A percentile compares a stretch with the other conserved stretches of the same genome.
Conservation (phyloP, 2,797 vertebrate genomes). For the Schizopygopsis malacanthus region DNA sequence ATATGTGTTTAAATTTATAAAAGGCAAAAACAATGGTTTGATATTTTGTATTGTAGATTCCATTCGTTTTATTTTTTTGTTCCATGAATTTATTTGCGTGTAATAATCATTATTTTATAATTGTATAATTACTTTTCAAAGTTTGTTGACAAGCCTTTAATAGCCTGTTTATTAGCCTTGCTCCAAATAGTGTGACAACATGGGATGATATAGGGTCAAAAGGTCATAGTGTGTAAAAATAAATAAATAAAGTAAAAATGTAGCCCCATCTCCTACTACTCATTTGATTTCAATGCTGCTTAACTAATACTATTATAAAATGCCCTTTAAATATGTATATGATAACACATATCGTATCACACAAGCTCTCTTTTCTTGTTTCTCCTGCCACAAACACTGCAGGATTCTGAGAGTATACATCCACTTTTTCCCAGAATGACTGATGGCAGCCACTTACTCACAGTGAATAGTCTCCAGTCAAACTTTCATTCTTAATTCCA, state of each 20-base stretch:
- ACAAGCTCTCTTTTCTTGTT: slow-evolving; percentile 39
- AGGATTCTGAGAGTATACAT: slow-evolving; percentile 57
- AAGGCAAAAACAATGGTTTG: background rate
- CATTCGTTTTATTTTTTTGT: background rate
- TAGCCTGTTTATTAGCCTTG: slow-evolving; percentile 3
- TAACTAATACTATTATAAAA: background rate
- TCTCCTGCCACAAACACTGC: slow-evolving; percentile 62
- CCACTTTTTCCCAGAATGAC: slow-evolving; percentile 68
- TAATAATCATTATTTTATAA: background rate
- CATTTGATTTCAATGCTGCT: background rate
- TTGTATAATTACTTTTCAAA: background rate
- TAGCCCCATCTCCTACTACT: no score
- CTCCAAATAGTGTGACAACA: slow-evolving; percentile 5
- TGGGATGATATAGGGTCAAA: slow-evolving; percentile 11
- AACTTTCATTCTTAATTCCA: slow-evolving; percentile 76
- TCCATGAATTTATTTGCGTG: background rate
- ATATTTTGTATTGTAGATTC: background rate
- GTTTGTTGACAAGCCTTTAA: slow-evolving; percentile 1
- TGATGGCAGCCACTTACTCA: slow-evolving; percentile 71
- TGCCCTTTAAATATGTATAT: background rate
- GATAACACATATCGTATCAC: slow-evolving; percentile 48
- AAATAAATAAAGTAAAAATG: background rate
- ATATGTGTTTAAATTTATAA: background rate
- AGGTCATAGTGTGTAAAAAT: slow-evolving; percentile 11
- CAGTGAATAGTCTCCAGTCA: slow-evolving; percentile 70